A percentile compares a stretch with the other conserved stretches of the same genome.
Conservation (phyloP, 2,888 invertebrate species). For the Eupelmus urozonus region DNA sequence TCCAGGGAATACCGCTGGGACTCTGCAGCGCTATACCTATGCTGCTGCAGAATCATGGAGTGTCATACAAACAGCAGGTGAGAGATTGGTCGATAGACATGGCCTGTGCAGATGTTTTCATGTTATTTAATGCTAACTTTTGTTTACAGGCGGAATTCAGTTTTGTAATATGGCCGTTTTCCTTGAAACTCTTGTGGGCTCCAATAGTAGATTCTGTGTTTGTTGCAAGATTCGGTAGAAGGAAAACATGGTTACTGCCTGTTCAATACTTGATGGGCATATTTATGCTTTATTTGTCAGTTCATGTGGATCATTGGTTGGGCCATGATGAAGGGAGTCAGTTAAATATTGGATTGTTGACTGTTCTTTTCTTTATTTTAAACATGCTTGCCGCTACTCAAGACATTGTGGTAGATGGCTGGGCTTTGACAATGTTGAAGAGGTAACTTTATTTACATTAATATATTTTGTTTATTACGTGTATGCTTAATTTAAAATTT, state of each 20-base stretch:
- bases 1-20: conserved; percentile 97
- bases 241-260: conserved; percentile 97
- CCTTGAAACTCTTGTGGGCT: conserved; percentile 97
- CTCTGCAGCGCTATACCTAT: conserved; percentile 96
- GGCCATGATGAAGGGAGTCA: conserved; percentile 79
- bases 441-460: conserved; percentile 80
- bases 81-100: background rate
- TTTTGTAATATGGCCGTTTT: conserved; percentile 95
- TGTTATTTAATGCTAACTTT: too few species aligned
- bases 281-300: conserved; percentile 93
- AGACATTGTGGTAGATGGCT: conserved; percentile 99
- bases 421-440: conserved; percentile 99
- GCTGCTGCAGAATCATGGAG: conserved; percentile 94
- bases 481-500: too few species aligned
- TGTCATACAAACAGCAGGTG: conserved; percentile 95
- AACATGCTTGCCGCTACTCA: conserved; percentile 99
- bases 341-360: conserved; percentile 88
- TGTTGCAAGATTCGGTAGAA: conserved; percentile 88
- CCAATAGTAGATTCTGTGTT: conserved; percentile 97
- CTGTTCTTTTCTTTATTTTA: conserved; percentile 91
- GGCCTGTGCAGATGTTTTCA: too few species aligned
- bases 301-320: conserved; percentile 86
- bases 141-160: conserved; percentile 89
- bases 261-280: conserved; percentile 93
- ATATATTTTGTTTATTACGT: background rate